Conservation (phyloP, 2,888 invertebrate genomes). For the Dione vanillae region DNA sequence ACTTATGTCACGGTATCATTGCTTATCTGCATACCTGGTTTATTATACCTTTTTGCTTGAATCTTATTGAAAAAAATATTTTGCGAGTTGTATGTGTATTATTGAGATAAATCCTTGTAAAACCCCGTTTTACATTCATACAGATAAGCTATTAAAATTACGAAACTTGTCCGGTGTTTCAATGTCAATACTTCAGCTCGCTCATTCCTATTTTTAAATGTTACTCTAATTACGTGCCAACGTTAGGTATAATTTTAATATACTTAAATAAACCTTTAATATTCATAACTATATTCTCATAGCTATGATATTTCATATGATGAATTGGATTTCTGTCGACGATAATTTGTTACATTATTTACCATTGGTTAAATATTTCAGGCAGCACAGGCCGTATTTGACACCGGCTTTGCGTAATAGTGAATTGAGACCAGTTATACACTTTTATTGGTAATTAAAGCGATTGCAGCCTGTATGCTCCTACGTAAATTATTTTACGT, state of each 20-base stretch:
- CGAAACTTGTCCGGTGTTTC: neutral
- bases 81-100: neutral
- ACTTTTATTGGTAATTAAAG: slow-evolving; percentile 23
- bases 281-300: neutral
- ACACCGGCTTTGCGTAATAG: slow-evolving; percentile 39
- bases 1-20: slow-evolving; percentile 11
- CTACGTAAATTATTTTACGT: neutral
- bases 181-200: slow-evolving; percentile 10
- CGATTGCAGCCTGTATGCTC: slow-evolving; percentile 6
- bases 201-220: slow-evolving; percentile 7
- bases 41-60: neutral
- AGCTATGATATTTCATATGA: slow-evolving; percentile 23
- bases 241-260: slow-evolving; percentile 1
- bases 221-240: neutral
- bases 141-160: slow-evolving; percentile 4
- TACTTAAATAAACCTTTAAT: neutral
- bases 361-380: slow-evolving; percentile 36
- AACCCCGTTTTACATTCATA: neutral
- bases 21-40: neutral
- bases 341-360: slow-evolving; percentile 30
- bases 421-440: slow-evolving; percentile 27
- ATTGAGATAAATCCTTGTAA: too few species aligned
- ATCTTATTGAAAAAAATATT: neutral
- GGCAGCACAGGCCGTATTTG: slow-evolving; percentile 34
- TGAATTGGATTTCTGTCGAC: slow-evolving; percentile 27